Percentiles rank a stretch among this genome's conserved stretches.
These are phyloP conservation scores for Trogon melanurus DNA, from an alignment of 2,113 vertebrate genomes.

Conservation along the genomic window DNA sequence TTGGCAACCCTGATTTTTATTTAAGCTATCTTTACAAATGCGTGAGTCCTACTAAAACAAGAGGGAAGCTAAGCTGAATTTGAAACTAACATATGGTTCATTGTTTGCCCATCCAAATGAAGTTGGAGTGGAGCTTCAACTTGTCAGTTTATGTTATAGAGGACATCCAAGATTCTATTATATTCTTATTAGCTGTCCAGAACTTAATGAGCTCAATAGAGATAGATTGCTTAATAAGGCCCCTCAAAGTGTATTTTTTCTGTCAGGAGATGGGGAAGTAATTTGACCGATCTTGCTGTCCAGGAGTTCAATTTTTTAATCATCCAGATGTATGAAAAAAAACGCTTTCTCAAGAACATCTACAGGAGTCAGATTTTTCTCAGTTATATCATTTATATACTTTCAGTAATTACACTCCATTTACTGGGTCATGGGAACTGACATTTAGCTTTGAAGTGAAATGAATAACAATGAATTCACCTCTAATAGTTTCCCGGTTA, in stretches of 20 bases:
- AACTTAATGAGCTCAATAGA: constrained; percentile 70
- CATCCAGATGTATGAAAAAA: constrained; percentile 53
- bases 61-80: constrained; percentile 23
- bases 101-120: constrained; percentile 68
- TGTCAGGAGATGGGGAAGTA: constrained; percentile 58
- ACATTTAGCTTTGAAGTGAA: constrained; percentile 74
- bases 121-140: constrained; percentile 67
- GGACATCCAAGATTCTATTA: constrained; percentile 72
- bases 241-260: constrained; percentile 59
- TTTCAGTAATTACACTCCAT: constrained; percentile 76
- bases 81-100: constrained; percentile 54
- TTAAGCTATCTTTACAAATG: background rate
- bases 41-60: background rate
- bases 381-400: constrained; percentile 69
- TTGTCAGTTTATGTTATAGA: constrained; percentile 71
- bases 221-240: constrained; percentile 69
- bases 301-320: constrained; percentile 65
- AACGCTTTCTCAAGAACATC: constrained; percentile 32
- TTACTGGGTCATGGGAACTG: constrained; percentile 76
- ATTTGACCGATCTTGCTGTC: constrained; percentile 58
- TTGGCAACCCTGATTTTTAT: background rate
- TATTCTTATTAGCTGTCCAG: constrained; percentile 71
- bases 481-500: constrained; percentile 51
- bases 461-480: constrained; percentile 76
- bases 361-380: constrained; percentile 60